A percentile compares a stretch with the other conserved stretches of the same genome.
These are phyloP conservation scores for Ameiurus melas DNA, from an alignment of 2,113 vertebrate species.

Conservation along the genomic window DNA sequence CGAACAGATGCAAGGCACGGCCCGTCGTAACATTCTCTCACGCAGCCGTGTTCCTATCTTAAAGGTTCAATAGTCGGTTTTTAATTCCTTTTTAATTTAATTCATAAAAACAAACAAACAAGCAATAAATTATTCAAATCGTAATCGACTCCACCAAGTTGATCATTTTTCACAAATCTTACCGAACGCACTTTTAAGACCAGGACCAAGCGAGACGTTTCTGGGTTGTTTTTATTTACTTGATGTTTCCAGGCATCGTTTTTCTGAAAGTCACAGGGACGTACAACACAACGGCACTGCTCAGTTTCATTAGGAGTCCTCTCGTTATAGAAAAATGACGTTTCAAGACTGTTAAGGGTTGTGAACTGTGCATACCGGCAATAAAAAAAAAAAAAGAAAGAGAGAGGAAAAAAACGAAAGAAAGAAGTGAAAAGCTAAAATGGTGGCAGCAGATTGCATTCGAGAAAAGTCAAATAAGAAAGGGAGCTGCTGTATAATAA, in stretches of 20 bases:
- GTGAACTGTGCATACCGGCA: background rate
- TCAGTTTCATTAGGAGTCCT: background rate
- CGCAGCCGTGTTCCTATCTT: too few species aligned
- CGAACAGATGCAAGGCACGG: background rate
- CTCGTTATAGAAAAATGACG: background rate
- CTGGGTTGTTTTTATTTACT: too few species aligned
- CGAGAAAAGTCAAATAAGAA: background rate
- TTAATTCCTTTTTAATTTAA: too few species aligned
- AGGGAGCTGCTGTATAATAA: background rate
- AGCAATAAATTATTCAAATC: background rate
- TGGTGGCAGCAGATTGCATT: background rate
- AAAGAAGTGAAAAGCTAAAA: background rate
- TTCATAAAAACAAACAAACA: too few species aligned
- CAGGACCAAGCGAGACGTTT: background rate
- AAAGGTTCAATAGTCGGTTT: too few species aligned
- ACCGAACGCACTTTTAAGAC: background rate
- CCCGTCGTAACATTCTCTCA: too few species aligned
- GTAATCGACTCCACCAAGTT: background rate
- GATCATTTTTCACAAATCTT: background rate
- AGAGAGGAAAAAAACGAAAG: background rate
- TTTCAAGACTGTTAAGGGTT: background rate
- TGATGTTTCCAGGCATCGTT: background rate
- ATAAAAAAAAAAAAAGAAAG: too few species aligned
- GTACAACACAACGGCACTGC: background rate
- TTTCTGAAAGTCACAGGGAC: background rate